Evolutionary conservation across 37 sponge, comb jelly and placozoan genomes (phyloP), one percentile per base, ranked within the genome.

Genomic region (Bolinopsis microptera): DNA sequence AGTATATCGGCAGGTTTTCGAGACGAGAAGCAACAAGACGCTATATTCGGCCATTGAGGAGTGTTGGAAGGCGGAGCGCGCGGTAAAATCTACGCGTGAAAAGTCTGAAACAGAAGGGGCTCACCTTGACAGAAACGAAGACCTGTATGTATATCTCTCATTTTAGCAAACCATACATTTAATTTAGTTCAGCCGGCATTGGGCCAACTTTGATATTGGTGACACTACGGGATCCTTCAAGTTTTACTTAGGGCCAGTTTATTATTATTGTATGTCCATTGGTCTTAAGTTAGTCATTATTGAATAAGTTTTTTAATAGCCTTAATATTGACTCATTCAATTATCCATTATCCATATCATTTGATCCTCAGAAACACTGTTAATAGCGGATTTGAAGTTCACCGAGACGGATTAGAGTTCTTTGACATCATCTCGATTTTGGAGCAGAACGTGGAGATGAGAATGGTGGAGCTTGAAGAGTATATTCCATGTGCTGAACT

Each of bases 391-490:
- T 77, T 77, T 34, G 36, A 77, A 1, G 32, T 32, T 34, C 35
- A 77, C 36, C 28, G 80, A 35, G 80, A 77, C 80, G 80, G 80
- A 0, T 36, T 77, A 8, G 80, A 77, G 37, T 77, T 77, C 80
- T 77, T 77, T 18, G 80, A 77, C 80, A 77, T 77, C 28, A 35
- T 77, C 37, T 77, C 80, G 22, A 1, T 77, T 1, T 32, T 77
- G 80, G 80, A 77, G 36, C 1, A 32, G 33, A 77, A 77, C 32
- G 36, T 77, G 36, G 80, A 77, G 80, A 77, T 77, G 21, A 1
- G 35, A 22, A 16, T 32, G 21, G 35, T 77, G 3, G 27, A 27
- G 33, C 34, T 32, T 21, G 36, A 77, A 9, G 80, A 77, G 32
- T 77, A 77, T 34, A 18, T 32, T 18, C 35, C 36, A 34, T 48